phyloP scores from a whole-genome alignment of 2,113 vertebrate genomes.

The Myiozetetes cayanensis region DNA sequence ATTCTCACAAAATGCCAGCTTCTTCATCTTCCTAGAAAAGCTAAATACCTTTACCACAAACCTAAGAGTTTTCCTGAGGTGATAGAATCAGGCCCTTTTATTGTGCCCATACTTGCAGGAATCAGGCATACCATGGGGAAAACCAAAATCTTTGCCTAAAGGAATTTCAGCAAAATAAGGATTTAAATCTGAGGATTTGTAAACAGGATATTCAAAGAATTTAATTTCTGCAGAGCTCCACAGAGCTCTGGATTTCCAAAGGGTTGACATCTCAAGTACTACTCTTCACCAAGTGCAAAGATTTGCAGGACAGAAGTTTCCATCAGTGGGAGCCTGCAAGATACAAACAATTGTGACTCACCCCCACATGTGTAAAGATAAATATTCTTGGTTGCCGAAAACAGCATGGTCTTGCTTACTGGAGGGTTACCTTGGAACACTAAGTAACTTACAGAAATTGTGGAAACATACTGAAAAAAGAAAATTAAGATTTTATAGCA shows the following conservation, averaged over 20 bases:
- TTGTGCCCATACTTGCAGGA: neutral
- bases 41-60: neutral
- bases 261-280: neutral
- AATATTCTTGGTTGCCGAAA: neutral
- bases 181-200: neutral
- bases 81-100: neutral
- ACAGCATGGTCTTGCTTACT: neutral
- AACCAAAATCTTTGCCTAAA: slow-evolving; percentile 2
- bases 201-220: slow-evolving; percentile 14
- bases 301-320: neutral
- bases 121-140: neutral
- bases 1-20: slow-evolving; percentile 28
- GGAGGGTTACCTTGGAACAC: neutral
- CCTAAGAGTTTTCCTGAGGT: neutral
- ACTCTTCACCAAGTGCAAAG: neutral
- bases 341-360: neutral
- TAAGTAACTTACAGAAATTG: neutral
- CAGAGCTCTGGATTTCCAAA: neutral
- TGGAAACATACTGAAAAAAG: neutral
- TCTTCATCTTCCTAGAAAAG: slow-evolving; percentile 10
- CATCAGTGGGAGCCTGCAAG: neutral
- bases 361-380: neutral
- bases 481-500: neutral
- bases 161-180: neutral
- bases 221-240: slow-evolving; percentile 2